A percentile compares a stretch with the other conserved stretches of the same genome.
phyloP scores from a whole-genome alignment of 1,140 invertebrate genomes.

The Mactra quadrangularis region DNA sequence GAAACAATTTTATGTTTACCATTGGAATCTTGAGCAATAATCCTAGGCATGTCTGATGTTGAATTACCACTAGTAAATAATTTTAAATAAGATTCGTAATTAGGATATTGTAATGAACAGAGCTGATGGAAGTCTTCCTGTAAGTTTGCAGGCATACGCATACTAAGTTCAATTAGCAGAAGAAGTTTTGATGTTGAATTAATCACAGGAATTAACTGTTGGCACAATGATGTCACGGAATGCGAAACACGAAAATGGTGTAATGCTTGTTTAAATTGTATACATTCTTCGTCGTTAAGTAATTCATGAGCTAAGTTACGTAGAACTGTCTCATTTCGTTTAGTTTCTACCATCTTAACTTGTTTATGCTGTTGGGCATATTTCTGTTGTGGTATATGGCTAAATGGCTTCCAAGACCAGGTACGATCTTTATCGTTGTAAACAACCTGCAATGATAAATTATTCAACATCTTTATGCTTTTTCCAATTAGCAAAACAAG shows the following conservation, averaged over 20 bases:
- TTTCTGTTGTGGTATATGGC: constrained; percentile 5
- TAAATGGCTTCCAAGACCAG: constrained; percentile 52
- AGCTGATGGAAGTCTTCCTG: constrained; percentile 77
- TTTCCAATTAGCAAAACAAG: too few species aligned
- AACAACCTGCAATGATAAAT: constrained; percentile 48
- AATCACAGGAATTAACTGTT: constrained; percentile 72
- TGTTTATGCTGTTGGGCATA: neutral
- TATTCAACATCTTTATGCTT: constrained; percentile 3
- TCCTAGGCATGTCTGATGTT: constrained; percentile 63
- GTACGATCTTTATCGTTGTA: constrained; percentile 18
- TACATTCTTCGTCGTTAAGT: constrained; percentile 71
- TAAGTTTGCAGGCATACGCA: constrained; percentile 67
- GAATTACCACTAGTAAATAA: constrained; percentile 67
- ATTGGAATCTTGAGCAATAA: constrained; percentile 73
- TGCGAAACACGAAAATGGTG: constrained; percentile 74
- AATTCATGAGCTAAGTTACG: constrained; percentile 74
- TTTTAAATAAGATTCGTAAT: constrained; percentile 74
- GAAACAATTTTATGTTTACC: constrained; percentile 75
- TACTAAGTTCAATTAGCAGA: constrained; percentile 76
- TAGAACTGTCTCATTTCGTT: constrained; percentile 70
- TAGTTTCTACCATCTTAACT: constrained; percentile 61
- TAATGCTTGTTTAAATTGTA: constrained; percentile 73
- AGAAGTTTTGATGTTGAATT: constrained; percentile 76
- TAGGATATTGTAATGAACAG: constrained; percentile 75
- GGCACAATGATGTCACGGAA: constrained; percentile 74